Conservation (phyloP, 2,888 invertebrate species). For the Platypus cylindrus region DNA sequence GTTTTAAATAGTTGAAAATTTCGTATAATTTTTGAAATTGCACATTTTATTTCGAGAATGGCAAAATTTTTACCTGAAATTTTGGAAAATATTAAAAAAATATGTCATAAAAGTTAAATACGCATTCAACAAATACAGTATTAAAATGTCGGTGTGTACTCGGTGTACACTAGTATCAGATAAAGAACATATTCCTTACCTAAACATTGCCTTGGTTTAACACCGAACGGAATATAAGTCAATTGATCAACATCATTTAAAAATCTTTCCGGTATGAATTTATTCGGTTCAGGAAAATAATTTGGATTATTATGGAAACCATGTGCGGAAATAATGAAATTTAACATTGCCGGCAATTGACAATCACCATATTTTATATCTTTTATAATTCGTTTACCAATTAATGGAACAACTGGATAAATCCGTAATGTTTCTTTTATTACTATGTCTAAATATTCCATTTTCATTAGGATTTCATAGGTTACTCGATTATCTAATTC, state of each 20-base stretch:
- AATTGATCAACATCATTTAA: slow-evolving; percentile 6
- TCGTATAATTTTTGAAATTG: slow-evolving; percentile 41
- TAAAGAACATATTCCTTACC: too few relatives aligned
- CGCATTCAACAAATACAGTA: too few relatives aligned
- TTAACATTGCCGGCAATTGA: slow-evolving; percentile 10
- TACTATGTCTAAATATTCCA: slow-evolving; percentile 24
- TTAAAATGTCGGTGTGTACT: too few relatives aligned
- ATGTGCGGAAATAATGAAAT: slow-evolving; percentile 9
- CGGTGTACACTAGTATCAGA: too few relatives aligned
- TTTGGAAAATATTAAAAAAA: slow-evolving; percentile 1
- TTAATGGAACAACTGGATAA: slow-evolving; percentile 14
- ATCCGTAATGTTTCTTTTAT: slow-evolving; percentile 24
- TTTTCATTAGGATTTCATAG: slow-evolving; percentile 19
- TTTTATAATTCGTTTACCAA: slow-evolving; percentile 11
- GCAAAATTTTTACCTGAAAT: slow-evolving; percentile 34
- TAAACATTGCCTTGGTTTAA: slow-evolving; percentile 17
- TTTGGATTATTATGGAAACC: slow-evolving; percentile 15
- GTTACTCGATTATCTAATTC: slow-evolving; percentile 16
- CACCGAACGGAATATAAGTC: slow-evolving; percentile 17
- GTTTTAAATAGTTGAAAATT: slow-evolving; percentile 30
- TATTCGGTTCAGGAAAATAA: slow-evolving; percentile 14
- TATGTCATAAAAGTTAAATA: too few relatives aligned
- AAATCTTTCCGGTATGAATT: slow-evolving; percentile 15
- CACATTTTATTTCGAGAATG: slow-evolving; percentile 43
- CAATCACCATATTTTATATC: slow-evolving; percentile 9